Percentiles rank a stretch among this genome's conserved stretches.
Evolutionary conservation across 2,797 vertebrate species (phyloP).

Genomic region (Anas acuta): DNA sequence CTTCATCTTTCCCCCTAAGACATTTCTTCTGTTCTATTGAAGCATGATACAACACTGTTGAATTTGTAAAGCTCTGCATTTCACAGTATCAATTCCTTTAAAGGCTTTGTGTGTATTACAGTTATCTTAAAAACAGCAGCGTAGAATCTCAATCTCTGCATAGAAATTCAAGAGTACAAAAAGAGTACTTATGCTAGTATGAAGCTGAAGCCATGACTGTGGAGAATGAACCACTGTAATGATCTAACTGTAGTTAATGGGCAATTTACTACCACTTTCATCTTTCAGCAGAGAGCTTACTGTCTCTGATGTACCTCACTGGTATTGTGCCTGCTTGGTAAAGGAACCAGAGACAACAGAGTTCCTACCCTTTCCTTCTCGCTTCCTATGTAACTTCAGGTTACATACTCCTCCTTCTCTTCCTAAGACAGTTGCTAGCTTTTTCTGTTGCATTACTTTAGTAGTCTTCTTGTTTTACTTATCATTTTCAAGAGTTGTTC

Average conservation of each 20-base stretch:
- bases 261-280: background rate
- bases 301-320: fast-evolving
- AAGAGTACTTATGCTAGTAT: background rate
- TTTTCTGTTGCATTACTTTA: background rate
- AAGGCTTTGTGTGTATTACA: background rate
- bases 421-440: background rate
- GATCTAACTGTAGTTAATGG: background rate
- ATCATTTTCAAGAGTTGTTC: background rate
- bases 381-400: background rate
- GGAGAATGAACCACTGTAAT: background rate
- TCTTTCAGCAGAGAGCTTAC: background rate
- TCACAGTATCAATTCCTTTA: background rate
- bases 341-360: background rate
- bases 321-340: background rate
- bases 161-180: background rate
- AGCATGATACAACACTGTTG: background rate
- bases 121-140: background rate
- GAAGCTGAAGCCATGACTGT: background rate
- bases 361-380: background rate
- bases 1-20: background rate
- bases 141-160: background rate
- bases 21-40: background rate
- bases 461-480: background rate
- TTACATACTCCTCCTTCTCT: background rate
- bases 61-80: background rate